Conservation (phyloP, 2,113 vertebrate genomes). For the Australoheros scitulus region DNA sequence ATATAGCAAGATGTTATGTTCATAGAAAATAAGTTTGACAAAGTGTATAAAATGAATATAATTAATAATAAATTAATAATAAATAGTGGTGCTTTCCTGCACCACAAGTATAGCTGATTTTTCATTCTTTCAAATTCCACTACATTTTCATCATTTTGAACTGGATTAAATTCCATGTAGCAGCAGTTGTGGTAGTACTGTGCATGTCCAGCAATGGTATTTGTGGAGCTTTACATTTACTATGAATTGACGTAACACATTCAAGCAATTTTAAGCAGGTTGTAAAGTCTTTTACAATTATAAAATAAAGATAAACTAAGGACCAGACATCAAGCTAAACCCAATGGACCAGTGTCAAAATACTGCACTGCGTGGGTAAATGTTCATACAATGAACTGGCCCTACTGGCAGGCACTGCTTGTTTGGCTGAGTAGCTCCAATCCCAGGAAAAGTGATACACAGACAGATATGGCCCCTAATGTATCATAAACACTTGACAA, state of each 20-base stretch:
- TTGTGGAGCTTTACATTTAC: background rate
- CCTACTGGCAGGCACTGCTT: conserved; percentile 8
- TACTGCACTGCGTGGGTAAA: background rate
- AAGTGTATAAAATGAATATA: background rate
- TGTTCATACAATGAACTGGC: conserved; percentile 8
- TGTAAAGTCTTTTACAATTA: background rate
- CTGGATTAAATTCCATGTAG: background rate
- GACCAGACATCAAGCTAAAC: background rate
- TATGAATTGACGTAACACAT: background rate
- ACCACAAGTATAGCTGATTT: background rate
- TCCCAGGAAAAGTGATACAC: conserved; percentile 49
- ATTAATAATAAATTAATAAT: background rate
- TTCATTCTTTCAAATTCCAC: background rate
- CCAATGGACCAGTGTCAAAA: conserved; percentile 10
- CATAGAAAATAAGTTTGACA: background rate
- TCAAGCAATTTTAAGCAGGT: background rate
- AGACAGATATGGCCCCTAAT: conserved; percentile 49
- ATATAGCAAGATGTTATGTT: background rate
- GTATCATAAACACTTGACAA: conserved; percentile 60
- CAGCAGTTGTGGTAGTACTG: background rate
- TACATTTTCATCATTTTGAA: background rate
- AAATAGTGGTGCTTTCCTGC: background rate
- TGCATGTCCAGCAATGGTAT: background rate
- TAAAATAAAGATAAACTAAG: background rate
- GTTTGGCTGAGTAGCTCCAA: conserved; percentile 46